These are phyloP conservation scores for Leuciscus idus DNA, from an alignment of 2,113 vertebrate species.

Conservation along the genomic window DNA sequence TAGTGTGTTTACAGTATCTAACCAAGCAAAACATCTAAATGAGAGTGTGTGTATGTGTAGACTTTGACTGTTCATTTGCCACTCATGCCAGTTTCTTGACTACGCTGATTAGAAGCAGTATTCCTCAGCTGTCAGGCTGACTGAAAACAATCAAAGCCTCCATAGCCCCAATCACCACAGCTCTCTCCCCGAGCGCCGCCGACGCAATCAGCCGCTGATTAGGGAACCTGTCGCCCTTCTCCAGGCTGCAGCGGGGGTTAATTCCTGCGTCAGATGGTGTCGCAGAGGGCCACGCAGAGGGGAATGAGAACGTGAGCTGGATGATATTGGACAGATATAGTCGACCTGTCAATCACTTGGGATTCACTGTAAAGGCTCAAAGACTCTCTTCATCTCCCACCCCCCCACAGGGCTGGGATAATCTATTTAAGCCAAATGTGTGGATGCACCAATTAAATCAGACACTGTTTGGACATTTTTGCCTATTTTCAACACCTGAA, in stretches of 20 bases:
- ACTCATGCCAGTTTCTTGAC: slow-evolving; percentile 47
- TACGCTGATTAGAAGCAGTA: slow-evolving; percentile 54
- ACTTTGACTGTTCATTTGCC: slow-evolving; percentile 55
- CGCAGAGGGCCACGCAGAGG: slow-evolving; percentile 47
- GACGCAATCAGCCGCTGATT: slow-evolving; percentile 56
- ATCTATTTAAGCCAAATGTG: slow-evolving; percentile 32
- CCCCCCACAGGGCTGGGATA: background rate
- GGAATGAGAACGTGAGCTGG: slow-evolving; percentile 56
- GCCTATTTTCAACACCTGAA: background rate
- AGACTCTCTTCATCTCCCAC: slow-evolving; percentile 35
- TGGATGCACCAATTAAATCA: slow-evolving; percentile 34
- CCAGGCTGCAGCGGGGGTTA: slow-evolving; percentile 56
- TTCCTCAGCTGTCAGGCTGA: slow-evolving; percentile 58
- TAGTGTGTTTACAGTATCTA: background rate
- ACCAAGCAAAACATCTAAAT: background rate
- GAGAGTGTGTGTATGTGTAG: slow-evolving; percentile 4
- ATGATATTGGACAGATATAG: slow-evolving; percentile 56
- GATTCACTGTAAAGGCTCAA: slow-evolving; percentile 54
- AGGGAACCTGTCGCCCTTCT: slow-evolving; percentile 54
- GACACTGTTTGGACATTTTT: background rate
- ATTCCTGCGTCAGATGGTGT: slow-evolving; percentile 54
- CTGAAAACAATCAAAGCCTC: slow-evolving; percentile 51
- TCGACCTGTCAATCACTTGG: slow-evolving; percentile 54
- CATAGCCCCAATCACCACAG: slow-evolving; percentile 8
- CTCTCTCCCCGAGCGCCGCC: slow-evolving; percentile 48